A percentile compares a stretch with the other conserved stretches of the same genome.
Evolutionary conservation across 2,113 vertebrate species (phyloP).

Genomic region (Petroica traversi): DNA sequence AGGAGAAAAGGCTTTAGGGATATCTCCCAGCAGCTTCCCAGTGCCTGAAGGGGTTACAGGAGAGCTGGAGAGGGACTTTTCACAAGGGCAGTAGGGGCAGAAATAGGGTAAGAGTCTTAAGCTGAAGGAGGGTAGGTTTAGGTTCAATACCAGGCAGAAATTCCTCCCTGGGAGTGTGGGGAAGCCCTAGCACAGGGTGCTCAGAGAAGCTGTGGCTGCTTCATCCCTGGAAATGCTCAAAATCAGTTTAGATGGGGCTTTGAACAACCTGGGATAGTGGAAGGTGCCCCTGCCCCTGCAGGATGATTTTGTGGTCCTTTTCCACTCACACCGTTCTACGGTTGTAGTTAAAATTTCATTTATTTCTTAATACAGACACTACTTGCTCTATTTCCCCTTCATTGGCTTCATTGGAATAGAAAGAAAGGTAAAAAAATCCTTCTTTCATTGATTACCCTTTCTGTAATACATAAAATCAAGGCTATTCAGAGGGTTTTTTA

Average conservation of each 20-base stretch:
- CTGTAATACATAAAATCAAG: not conserved
- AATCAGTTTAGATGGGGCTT: not conserved
- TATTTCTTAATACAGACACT: not conserved
- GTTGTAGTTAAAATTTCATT: not conserved
- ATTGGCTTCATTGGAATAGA: not conserved
- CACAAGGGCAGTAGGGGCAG: not conserved
- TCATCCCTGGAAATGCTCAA: not conserved
- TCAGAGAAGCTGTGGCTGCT: not conserved
- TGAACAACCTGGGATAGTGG: not conserved
- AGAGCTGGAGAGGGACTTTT: not conserved
- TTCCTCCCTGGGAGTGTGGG: rapidly evolving
- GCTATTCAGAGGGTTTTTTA: not conserved
- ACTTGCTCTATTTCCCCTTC: not conserved
- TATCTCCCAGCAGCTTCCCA: not conserved
- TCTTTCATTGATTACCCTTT: not conserved
- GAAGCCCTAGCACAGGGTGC: not conserved
- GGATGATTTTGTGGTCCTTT: not conserved
- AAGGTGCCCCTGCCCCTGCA: not conserved
- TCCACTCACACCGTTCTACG: not conserved
- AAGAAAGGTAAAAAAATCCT: not conserved
- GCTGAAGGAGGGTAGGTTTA: not conserved
- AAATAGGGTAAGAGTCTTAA: not conserved
- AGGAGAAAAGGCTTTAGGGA: not conserved
- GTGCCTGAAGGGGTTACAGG: not conserved
- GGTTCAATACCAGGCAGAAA: not conserved